Conservation (phyloP, 2,113 vertebrate species). For the Archocentrus centrarchus region DNA sequence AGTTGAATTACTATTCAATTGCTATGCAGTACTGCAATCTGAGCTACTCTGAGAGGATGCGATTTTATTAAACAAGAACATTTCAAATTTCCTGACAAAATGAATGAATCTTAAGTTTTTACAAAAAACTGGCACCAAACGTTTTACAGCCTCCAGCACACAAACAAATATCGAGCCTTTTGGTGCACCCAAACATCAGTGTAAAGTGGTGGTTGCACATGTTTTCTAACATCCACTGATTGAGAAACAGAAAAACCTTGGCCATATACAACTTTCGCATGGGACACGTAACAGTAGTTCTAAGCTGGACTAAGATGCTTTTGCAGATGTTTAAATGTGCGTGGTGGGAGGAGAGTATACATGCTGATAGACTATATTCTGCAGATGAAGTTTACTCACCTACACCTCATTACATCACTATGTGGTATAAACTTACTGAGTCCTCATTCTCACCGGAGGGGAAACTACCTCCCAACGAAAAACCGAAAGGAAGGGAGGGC, state of each 20-base stretch:
- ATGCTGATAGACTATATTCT: neutral
- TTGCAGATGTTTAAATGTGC: too few relatives aligned
- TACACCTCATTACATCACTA: neutral
- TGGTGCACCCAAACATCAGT: neutral
- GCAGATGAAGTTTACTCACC: neutral
- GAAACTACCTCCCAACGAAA: neutral
- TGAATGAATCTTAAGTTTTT: neutral
- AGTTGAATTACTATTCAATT: too few relatives aligned
- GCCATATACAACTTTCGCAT: neutral
- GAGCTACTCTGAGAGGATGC: too few relatives aligned
- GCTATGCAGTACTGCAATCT: too few relatives aligned
- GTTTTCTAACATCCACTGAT: neutral
- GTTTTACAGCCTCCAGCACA: neutral
- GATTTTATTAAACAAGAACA: too few relatives aligned
- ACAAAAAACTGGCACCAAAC: neutral
- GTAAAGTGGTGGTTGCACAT: neutral
- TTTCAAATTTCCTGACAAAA: too few relatives aligned
- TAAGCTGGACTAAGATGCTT: neutral
- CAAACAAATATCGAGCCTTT: neutral
- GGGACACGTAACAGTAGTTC: neutral
- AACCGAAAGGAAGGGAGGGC: neutral
- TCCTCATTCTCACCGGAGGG: accelerated
- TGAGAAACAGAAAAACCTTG: neutral
- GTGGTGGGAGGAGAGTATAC: too few relatives aligned
- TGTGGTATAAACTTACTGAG: neutral